phyloP scores from a whole-genome alignment of 2,113 vertebrate species.

The Cyprinodon brontotheroides region DNA sequence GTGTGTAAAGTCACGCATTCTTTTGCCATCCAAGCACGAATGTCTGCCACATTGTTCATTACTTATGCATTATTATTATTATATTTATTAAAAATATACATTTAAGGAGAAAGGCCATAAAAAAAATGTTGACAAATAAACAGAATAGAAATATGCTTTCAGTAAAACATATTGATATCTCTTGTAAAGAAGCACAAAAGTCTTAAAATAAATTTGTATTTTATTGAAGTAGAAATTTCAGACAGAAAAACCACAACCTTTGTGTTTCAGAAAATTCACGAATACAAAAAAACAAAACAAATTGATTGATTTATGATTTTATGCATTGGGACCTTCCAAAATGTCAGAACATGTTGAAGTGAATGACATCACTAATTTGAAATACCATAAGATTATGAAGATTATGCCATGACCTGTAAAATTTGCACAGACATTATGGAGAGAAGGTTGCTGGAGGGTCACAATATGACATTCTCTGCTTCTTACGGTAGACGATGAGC shows the following conservation, averaged over 20 bases:
- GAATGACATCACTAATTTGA: too few relatives aligned
- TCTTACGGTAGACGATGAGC: slow-evolving; percentile 93
- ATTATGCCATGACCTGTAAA: too few relatives aligned
- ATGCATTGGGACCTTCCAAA: too few relatives aligned
- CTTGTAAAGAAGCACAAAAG: neutral
- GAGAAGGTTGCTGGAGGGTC: too few relatives aligned
- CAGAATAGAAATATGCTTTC: neutral
- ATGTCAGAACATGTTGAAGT: too few relatives aligned
- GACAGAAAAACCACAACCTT: too few relatives aligned
- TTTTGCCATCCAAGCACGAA: slow-evolving; percentile 21
- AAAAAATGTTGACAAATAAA: neutral
- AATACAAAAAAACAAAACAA: too few relatives aligned
- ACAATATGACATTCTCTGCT: neutral
- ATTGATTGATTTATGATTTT: too few relatives aligned
- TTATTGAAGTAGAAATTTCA: too few relatives aligned
- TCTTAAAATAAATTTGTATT: neutral
- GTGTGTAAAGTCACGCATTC: slow-evolving; percentile 37
- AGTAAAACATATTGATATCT: neutral
- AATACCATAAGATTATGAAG: too few relatives aligned
- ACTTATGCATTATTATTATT: neutral
- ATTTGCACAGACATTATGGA: too few relatives aligned
- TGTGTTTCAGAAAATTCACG: too few relatives aligned
- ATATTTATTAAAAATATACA: slow-evolving; percentile 16
- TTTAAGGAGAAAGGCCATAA: neutral
- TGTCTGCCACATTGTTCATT: slow-evolving; percentile 1